A percentile compares a stretch with the other conserved stretches of the same genome.
Evolutionary conservation across 2,888 invertebrate genomes (phyloP).

Genomic region (Hesperia comma): DNA sequence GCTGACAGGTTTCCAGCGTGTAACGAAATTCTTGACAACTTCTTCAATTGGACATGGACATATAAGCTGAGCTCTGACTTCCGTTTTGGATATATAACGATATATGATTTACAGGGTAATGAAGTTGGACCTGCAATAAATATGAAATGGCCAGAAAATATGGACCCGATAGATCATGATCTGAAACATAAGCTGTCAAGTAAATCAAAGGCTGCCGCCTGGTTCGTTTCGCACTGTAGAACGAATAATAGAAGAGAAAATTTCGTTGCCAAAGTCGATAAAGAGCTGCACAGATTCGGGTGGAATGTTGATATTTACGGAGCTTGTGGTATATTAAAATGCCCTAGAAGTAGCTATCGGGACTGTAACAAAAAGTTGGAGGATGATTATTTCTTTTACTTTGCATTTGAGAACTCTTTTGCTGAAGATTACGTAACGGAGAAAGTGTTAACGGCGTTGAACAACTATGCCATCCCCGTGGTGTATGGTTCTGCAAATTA

Average conservation of each 20-base stretch:
- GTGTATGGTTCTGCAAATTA: constrained; percentile 55
- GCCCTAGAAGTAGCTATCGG: constrained; percentile 14
- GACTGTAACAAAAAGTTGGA: constrained; percentile 39
- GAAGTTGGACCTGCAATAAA: constrained; percentile 44
- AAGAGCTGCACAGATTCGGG: constrained; percentile 40
- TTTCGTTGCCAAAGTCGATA: constrained; percentile 41
- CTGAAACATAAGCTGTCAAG: constrained; percentile 42
- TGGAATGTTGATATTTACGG: constrained; percentile 49
- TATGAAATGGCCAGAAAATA: constrained; percentile 43
- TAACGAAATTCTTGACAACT: constrained; percentile 49
- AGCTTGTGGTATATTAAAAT: constrained; percentile 42
- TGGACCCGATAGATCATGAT: constrained; percentile 42
- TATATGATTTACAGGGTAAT: constrained; percentile 43
- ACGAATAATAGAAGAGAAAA: constrained; percentile 42
- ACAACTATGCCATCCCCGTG: constrained; percentile 84
- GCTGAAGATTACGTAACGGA: constrained; percentile 64
- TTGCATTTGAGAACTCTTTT: constrained; percentile 51
- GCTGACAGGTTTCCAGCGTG: constrained; percentile 55
- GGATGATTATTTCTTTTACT: constrained; percentile 3
- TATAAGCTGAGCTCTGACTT: constrained; percentile 52
- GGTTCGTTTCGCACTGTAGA: constrained; percentile 52
- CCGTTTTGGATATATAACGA: constrained; percentile 45
- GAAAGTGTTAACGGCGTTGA: constrained; percentile 58
- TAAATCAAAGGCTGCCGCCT: constrained; percentile 51
- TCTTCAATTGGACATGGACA: constrained; percentile 71